Evolutionary conservation across 1,140 invertebrate genomes (phyloP), one percentile per base, ranked within the genome.

Genomic region (Eulimnadia texana): DNA sequence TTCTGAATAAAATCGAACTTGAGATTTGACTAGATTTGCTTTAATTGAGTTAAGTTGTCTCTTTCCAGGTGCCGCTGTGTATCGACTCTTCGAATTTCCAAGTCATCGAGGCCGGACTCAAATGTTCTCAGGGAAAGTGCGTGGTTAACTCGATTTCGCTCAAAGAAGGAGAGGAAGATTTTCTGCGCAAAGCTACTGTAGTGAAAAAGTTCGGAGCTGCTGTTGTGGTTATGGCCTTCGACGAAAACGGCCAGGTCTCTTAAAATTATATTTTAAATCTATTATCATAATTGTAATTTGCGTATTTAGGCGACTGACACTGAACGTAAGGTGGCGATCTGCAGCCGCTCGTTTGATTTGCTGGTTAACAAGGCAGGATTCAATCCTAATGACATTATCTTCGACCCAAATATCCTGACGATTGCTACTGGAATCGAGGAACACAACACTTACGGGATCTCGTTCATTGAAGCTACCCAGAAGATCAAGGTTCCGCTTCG

Each of bases 341-440:
- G 80, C 66, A 69, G 70, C n/a, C 70, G 80, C 25, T 76, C 77
- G 0, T 81, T 79, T 64, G 68, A 73, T 20, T 68, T 81, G 25
- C 68, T 81, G n/a, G 73, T 76, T 1, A 69, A 80, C 50, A 70
- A 73, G 66, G 72, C 80, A 3, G 74, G 78, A 9, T 82, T 82
- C 66, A 75, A 80, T 67, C 76, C 77, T 1, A 74, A 76, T 67
- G 80, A 83, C 64, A 79, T 83, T 58, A 83, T 83, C 58, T 83
- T 83, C 72, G 81, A 83, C 68, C 80, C 81, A 0, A 83, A 83
- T 64, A 82, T 83, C 66, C 68, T 83, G 3, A 81, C 81, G 2
- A 78, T 83, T 64, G 81, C 79, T 6, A 83, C 81, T 27, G 81
- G 81, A 22, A 81, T 82, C 67, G 78, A 81, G 64, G 81, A 83